Percentiles rank a stretch among this genome's conserved stretches.
These are phyloP conservation scores for Cyanoderma ruficeps DNA, from an alignment of 2,113 vertebrate genomes.

Conservation along the genomic window DNA sequence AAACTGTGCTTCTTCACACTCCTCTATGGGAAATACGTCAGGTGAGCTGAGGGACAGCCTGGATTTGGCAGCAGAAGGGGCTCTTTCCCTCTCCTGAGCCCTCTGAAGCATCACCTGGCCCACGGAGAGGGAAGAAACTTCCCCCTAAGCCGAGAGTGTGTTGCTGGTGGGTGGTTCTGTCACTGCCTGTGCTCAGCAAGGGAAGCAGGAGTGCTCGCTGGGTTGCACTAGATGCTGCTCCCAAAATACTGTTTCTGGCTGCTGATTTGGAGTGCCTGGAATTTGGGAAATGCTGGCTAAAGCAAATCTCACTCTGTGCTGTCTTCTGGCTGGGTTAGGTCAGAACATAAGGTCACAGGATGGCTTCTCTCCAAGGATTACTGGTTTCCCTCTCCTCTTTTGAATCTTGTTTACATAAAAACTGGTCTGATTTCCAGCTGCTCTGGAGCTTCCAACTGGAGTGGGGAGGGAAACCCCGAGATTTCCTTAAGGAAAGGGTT, in stretches of 20 bases:
- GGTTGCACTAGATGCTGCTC: neutral
- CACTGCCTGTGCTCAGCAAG: neutral
- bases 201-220: neutral
- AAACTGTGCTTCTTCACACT: constrained; percentile 88
- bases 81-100: neutral
- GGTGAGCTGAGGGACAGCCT: constrained; percentile 72
- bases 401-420: neutral
- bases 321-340: constrained; percentile 1
- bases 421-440: neutral
- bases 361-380: neutral
- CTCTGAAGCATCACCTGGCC: neutral
- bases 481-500: neutral
- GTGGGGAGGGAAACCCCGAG: neutral
- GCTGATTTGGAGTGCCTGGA: neutral
- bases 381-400: neutral
- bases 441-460: neutral
- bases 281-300: neutral
- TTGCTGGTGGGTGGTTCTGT: neutral
- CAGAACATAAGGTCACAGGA: constrained; percentile 33
- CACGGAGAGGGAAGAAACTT: neutral
- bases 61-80: neutral
- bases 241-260: neutral
- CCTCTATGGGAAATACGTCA: constrained; percentile 89
- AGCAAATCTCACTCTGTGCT: neutral
- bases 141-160: neutral